Base-by-base conservation (phyloP, 23 tunicate genomes). In the Styela clava region DNA sequence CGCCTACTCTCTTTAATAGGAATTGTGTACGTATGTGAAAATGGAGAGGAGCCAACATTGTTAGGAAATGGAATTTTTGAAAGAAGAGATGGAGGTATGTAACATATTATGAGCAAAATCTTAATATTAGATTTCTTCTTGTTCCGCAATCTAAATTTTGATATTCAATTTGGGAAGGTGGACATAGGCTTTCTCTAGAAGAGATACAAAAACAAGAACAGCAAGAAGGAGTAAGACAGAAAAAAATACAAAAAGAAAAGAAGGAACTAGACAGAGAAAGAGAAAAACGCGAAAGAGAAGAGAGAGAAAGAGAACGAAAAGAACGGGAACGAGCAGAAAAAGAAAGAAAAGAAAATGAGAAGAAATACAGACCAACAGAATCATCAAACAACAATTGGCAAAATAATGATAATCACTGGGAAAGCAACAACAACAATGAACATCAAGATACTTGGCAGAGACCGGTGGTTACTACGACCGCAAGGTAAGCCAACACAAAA, bases 41-140 rank as follows among this genome's bases (percentile, higher is more conserved):
- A 82, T 30, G 90, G 86, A 31, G 62, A 52, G 24, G 73, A 72
- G 24, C 97, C 97, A 44, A 73, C 84, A 52, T 2, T 91, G 71
- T 34, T 52, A 24, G 84, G 97, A 82, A 78, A 72, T 34, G 97
- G 97, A 72, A 85, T 91, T 25, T 91, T 85, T 52, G 56, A 77
- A 35, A 76, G 81, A 76, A 26, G 12, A 18, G 81, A 76, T 76
- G 81, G 81, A 16, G 81, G 81, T 76, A 34, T 24, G 78, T n/a
- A n/a, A n/a, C n/a, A n/a, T n/a, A n/a, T n/a, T 31, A n/a, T n/a
- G n/a, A n/a, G n/a, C n/a, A n/a, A n/a, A n/a, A n/a, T n/a, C n/a
- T n/a, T n/a, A n/a, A n/a, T n/a, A n/a, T n/a, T n/a, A n/a, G n/a
- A n/a, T n/a, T n/a, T n/a, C n/a, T n/a, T n/a, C n/a, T n/a, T n/a